phyloP scores from a whole-genome alignment of 2,888 invertebrate genomes.

The Minunthozetes semirufus region DNA sequence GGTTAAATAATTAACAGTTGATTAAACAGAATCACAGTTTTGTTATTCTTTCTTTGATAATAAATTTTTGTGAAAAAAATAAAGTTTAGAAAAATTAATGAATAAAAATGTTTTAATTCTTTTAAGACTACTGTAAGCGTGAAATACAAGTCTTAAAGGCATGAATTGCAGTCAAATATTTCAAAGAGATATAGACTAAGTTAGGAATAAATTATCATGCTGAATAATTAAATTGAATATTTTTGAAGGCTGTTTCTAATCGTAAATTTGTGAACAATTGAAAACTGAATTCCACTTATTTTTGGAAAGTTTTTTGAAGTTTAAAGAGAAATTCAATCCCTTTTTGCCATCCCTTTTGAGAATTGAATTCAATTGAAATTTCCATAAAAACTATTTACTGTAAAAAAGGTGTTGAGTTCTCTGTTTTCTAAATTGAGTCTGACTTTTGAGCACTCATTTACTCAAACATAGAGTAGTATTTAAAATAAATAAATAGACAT shows the following conservation, averaged over 20 bases:
- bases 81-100: no score
- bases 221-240: not conserved
- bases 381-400: not conserved
- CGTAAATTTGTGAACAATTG: not conserved
- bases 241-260: not conserved
- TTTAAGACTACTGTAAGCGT: no score
- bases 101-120: no score
- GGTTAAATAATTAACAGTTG: no score
- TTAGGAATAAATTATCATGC: not conserved
- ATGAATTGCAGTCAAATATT: not conserved
- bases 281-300: not conserved
- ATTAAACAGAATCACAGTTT: no score
- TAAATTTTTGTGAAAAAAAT: no score
- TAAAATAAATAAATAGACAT: constrained; percentile 9
- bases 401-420: not conserved
- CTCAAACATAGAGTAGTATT: not conserved
- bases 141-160: not conserved
- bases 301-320: not conserved
- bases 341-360: no score
- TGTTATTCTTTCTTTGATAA: no score
- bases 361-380: not conserved
- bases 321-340: not conserved
- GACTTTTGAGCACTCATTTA: not conserved
- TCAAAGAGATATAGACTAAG: not conserved
- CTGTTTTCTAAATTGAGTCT: not conserved